Evolutionary conservation across 2,797 vertebrate genomes (phyloP).

Genomic region (Diplodus sargus): DNA sequence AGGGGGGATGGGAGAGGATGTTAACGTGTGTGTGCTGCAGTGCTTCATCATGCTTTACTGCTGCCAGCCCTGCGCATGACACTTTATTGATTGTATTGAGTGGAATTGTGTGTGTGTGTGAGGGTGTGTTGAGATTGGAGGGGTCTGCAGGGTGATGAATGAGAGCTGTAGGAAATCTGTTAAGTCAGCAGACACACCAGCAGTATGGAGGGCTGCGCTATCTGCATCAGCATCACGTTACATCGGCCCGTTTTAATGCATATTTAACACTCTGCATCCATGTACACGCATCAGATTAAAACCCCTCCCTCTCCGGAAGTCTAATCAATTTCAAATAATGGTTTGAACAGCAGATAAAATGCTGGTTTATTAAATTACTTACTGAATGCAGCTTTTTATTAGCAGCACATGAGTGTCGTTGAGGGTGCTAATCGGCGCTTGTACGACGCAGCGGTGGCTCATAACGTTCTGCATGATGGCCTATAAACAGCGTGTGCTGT

Average conservation of each 20-base stretch:
- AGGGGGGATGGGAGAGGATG: constrained; percentile 1
- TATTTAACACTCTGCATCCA: background rate
- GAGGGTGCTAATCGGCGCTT: constrained; percentile 26
- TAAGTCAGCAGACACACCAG: constrained; percentile 55
- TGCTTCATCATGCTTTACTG: constrained; percentile 59
- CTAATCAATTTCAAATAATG: background rate
- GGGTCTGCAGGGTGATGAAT: constrained; percentile 38
- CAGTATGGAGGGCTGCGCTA: constrained; percentile 5
- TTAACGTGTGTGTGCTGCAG: constrained; percentile 43
- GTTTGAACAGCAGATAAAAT: constrained; percentile 2
- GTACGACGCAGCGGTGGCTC: constrained; percentile 17
- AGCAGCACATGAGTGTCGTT: background rate
- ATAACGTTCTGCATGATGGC: background rate
- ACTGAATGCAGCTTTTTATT: constrained; percentile 15
- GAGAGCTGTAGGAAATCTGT: constrained; percentile 38
- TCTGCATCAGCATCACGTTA: constrained; percentile 38
- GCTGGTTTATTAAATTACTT: constrained; percentile 14
- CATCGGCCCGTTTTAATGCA: background rate
- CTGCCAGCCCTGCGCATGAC: constrained; percentile 29
- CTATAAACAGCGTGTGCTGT: constrained; percentile 10
- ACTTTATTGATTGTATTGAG: constrained; percentile 53
- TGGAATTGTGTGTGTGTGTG: background rate
- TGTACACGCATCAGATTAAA: background rate
- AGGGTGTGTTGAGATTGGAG: constrained; percentile 1
- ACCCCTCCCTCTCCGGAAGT: background rate